Percentiles rank a stretch among this genome's conserved stretches.
Evolutionary conservation across 2,888 invertebrate genomes (phyloP).

Genomic region (Notocelia uddmanniana): DNA sequence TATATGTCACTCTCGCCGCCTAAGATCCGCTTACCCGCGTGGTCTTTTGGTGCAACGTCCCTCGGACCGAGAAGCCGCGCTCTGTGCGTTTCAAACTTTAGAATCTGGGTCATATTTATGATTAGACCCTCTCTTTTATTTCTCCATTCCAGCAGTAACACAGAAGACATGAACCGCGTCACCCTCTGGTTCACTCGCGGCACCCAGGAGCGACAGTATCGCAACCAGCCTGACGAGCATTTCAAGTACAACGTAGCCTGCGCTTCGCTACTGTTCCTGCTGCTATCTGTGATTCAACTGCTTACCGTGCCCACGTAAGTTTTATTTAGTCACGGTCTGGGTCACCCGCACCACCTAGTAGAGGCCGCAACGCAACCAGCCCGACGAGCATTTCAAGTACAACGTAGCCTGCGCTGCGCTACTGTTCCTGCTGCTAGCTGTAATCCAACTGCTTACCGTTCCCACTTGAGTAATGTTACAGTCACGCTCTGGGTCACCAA

Average conservation of each 20-base stretch:
- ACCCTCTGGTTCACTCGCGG: slow-evolving; percentile 93
- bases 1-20: no score
- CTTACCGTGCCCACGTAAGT: slow-evolving; percentile 92
- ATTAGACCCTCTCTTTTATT: neutral
- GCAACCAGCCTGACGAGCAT: slow-evolving; percentile 91
- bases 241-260: slow-evolving; percentile 95
- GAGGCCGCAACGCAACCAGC: slow-evolving; percentile 91
- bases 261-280: slow-evolving; percentile 91
- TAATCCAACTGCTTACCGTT: slow-evolving; percentile 92
- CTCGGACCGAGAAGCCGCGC: no score
- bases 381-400: slow-evolving; percentile 94
- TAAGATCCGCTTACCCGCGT: no score
- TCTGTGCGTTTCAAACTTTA: no score
- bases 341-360: slow-evolving; percentile 74
- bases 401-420: slow-evolving; percentile 93
- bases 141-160: slow-evolving; percentile 64
- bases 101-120: no score
- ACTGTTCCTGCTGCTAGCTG: slow-evolving; percentile 91
- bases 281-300: slow-evolving; percentile 92
- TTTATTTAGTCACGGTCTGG: neutral
- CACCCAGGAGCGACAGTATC: slow-evolving; percentile 91
- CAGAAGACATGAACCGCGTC: slow-evolving; percentile 92
- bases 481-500: neutral
- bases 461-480: slow-evolving; percentile 87
- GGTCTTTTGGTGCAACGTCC: no score